Base-by-base conservation (phyloP, 2,888 invertebrate species). In the Lordiphosa andalusiaca region DNA sequence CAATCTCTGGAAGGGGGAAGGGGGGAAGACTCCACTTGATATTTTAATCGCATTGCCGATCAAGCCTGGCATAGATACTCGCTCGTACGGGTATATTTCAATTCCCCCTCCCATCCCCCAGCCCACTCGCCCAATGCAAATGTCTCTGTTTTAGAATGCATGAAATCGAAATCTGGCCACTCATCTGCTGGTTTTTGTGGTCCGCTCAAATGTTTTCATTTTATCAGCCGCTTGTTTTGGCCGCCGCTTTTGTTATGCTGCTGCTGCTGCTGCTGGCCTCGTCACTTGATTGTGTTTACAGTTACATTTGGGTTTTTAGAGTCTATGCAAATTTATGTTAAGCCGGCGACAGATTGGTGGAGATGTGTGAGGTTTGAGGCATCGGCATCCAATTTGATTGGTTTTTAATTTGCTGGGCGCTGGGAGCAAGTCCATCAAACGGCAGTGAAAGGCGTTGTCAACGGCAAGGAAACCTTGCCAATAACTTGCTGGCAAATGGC, bases 11-110 rank as follows among this genome's bases (percentile, higher is more conserved):
- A n/a, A n/a, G n/a, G n/a, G n/a, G n/a, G n/a, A n/a, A n/a, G 16
- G 19, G 72, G 59, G 16, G 21, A 19, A 33, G 30, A 54, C 69
- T 66, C 66, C 66, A 75, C 68, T 75, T 80, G 81, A 80, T 80
- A 80, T 77, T 80, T 77, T 77, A 83, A 77, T 77, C 76, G 71
- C 70, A 63, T 78, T 83, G 80, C 70, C 52, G 80, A 76, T 80
- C 83, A 68, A 69, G 71, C 74, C 65, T 82, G 74, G 54, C 74
- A 65, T 61, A 78, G 66, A 82, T 71, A 30, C 30, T 30, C 6
- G 6, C 23, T 23, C 23, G 23, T 23, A 23, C 23, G 23, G 23
- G 23, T 23, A 23, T 23, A 23, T 23, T 23, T 10, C 30, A 30
- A 10, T 30, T 30, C 30, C 30, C 36, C 40, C 16, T 13, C 51